A percentile compares a stretch with the other conserved stretches of the same genome.
Conservation (phyloP, 2,888 invertebrate species). For the Athripsodes cinereus region DNA sequence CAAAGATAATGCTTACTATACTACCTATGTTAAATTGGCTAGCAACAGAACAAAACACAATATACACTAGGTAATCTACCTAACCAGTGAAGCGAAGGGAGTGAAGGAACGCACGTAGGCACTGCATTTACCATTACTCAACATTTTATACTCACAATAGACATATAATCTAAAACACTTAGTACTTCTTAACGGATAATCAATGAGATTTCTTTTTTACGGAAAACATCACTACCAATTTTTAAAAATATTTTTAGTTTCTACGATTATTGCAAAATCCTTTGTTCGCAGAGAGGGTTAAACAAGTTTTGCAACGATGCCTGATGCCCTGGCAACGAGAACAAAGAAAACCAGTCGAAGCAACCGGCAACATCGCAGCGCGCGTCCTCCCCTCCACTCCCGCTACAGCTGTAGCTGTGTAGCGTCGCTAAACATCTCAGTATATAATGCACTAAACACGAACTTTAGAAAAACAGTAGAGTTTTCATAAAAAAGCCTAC, state of each 20-base stretch:
- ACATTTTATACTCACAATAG: too few species aligned
- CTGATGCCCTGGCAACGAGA: conserved; percentile 30
- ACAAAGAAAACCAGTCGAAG: conserved; percentile 38
- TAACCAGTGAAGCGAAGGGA: too few species aligned
- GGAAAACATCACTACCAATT: not conserved
- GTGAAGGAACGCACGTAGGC: too few species aligned
- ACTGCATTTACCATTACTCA: too few species aligned
- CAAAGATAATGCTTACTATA: too few species aligned
- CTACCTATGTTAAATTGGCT: too few species aligned
- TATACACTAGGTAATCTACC: too few species aligned
- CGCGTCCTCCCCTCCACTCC: conserved; percentile 33
- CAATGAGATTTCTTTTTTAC: not conserved
- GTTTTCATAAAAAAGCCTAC: not conserved
- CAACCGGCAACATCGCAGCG: conserved; percentile 33
- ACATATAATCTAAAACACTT: too few species aligned
- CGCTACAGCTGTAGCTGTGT: conserved; percentile 31
- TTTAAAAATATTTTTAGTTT: not conserved
- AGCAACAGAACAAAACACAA: too few species aligned
- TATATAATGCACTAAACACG: conserved; percentile 27
- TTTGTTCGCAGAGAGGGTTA: conserved; percentile 6
- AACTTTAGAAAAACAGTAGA: conserved; percentile 39
- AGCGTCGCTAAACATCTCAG: conserved; percentile 26
- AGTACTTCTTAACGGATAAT: not conserved
- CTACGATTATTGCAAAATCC: not conserved
- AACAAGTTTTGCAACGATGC: conserved; percentile 21